Evolutionary conservation across 2,113 vertebrate genomes (phyloP).

Genomic region (Cynopterus brachyotis): DNA sequence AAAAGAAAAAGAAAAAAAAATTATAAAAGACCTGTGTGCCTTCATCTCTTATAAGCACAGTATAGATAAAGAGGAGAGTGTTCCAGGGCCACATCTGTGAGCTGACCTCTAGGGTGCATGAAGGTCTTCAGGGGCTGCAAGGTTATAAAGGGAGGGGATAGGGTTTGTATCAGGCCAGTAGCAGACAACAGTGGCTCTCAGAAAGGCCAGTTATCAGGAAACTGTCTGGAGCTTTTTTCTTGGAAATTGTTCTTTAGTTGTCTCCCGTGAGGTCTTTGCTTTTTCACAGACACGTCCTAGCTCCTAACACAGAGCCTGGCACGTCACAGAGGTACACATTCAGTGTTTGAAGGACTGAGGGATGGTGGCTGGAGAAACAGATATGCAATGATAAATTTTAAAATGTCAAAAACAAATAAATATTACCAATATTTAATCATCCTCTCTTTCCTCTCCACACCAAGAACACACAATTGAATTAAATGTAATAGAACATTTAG

Average conservation of each 20-base stretch:
- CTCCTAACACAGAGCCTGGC: not conserved
- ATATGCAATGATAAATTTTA: conserved; percentile 51
- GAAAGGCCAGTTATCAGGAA: conserved; percentile 52
- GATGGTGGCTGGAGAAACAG: not conserved
- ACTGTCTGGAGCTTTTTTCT: conserved; percentile 62
- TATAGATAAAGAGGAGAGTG: conserved; percentile 43
- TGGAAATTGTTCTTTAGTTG: conserved; percentile 60
- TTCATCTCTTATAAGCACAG: conserved; percentile 56
- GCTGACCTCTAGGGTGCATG: conserved; percentile 63
- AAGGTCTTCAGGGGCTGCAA: conserved; percentile 48
- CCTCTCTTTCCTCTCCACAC: not conserved
- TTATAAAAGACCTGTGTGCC: conserved; percentile 55
- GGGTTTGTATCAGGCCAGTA: conserved; percentile 49
- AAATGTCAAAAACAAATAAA: conserved; percentile 62
- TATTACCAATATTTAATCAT: not conserved
- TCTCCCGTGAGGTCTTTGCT: conserved; percentile 45
- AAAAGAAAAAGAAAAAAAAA: conserved; percentile 26
- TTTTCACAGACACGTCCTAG: not conserved
- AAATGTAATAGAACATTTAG: conserved; percentile 51
- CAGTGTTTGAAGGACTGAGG: not conserved
- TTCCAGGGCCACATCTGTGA: conserved; percentile 57
- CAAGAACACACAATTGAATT: conserved; percentile 38
- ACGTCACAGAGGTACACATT: not conserved
- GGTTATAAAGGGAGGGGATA: conserved; percentile 70
- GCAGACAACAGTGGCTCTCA: conserved; percentile 61